phyloP scores from a whole-genome alignment of 1,140 invertebrate species.

The Aradophagus sp. region DNA sequence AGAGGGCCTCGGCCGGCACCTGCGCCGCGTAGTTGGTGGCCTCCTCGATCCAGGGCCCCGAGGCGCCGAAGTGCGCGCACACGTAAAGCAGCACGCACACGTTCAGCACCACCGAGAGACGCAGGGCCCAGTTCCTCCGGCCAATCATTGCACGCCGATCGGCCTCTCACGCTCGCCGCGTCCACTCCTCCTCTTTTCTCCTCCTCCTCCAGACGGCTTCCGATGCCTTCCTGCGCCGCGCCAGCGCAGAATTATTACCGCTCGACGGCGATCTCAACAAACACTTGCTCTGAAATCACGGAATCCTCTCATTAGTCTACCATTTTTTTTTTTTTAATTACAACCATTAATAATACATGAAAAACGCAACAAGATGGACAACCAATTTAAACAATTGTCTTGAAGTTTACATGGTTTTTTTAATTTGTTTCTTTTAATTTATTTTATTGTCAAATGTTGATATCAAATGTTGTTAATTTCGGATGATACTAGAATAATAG shows the following conservation, averaged over 20 bases:
- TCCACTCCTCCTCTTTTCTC: conserved; percentile 29
- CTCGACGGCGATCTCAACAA: conserved; percentile 7
- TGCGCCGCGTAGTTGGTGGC: conserved; percentile 60
- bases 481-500: no score
- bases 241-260: conserved; percentile 28
- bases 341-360: no score
- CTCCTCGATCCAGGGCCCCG: conserved; percentile 72
- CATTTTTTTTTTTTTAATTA: no score
- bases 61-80: conserved; percentile 75
- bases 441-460: no score
- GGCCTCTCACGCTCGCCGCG: conserved; percentile 31
- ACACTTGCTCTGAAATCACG: conserved; percentile 17
- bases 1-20: conserved; percentile 46
- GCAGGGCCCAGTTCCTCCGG: conserved; percentile 82
- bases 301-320: no score
- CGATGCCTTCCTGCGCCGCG: conserved; percentile 39
- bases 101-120: conserved; percentile 83
- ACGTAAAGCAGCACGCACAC: conserved; percentile 82
- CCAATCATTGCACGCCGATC: conserved; percentile 52
- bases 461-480: no score
- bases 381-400: no score
- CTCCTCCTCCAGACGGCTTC: conserved; percentile 42
- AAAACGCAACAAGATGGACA: no score
- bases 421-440: no score
- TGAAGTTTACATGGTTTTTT: no score